Evolutionary conservation across 37 sponge, comb jelly and placozoan genomes (phyloP).

Genomic region (Trichoplax adhaerens): DNA sequence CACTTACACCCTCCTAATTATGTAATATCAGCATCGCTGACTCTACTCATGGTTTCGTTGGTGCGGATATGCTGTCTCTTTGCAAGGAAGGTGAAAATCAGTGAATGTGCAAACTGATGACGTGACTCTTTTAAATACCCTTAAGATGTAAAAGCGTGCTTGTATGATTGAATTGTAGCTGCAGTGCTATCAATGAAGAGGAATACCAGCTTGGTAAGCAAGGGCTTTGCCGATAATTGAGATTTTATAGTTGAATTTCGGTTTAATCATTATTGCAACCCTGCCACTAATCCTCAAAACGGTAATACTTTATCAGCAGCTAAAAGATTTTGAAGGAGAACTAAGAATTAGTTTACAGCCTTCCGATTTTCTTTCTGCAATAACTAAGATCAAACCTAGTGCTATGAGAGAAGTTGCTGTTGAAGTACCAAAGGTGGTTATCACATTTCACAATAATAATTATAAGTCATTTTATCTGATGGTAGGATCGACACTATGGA

Average conservation of each 20-base stretch:
- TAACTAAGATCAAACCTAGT: conserved; percentile 56
- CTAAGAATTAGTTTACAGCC: neutral
- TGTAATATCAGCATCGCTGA: conserved; percentile 32
- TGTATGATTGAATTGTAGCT: neutral
- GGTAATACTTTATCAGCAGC: neutral
- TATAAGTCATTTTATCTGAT: too few species aligned
- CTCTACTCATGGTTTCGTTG: conserved; percentile 72
- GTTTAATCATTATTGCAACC: too few species aligned
- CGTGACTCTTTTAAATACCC: neutral
- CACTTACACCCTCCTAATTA: conserved; percentile 10
- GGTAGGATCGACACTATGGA: neutral
- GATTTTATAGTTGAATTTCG: too few species aligned
- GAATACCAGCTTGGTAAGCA: neutral
- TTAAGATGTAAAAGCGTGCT: neutral
- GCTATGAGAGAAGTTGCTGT: conserved; percentile 82
- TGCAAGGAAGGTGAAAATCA: conserved; percentile 42
- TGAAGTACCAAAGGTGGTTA: conserved; percentile 80
- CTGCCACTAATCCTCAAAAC: too few species aligned
- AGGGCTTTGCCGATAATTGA: too few species aligned
- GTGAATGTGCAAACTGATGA: neutral
- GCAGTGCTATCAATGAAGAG: neutral
- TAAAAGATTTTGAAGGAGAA: neutral
- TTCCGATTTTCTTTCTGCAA: conserved; percentile 31
- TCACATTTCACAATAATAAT: too few species aligned
- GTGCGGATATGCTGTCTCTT: conserved; percentile 61